Percentiles rank a stretch among this genome's conserved stretches.
phyloP scores from a whole-genome alignment of 2,888 invertebrate species.

The Drosophila aldrichi region DNA sequence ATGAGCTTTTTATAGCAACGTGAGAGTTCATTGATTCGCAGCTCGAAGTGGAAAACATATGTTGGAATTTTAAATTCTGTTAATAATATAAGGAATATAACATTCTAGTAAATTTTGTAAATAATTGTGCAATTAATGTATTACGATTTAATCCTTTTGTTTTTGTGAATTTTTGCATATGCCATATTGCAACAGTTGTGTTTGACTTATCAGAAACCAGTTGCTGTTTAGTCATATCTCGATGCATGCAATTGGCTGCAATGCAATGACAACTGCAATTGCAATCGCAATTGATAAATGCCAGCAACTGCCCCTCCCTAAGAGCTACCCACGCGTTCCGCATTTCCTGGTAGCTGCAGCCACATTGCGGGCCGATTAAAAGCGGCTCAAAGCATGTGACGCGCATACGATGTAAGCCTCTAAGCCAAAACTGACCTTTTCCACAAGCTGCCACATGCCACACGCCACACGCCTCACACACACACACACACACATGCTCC shows the following conservation, averaged over 20 bases:
- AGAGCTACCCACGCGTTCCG: background rate
- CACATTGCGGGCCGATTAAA: conserved; percentile 55
- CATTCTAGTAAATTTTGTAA: background rate
- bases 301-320: conserved; percentile 2
- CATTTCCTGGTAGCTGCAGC: conserved; percentile 28
- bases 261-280: conserved; percentile 22
- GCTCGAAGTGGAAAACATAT: background rate
- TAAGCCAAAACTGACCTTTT: conserved; percentile 72
- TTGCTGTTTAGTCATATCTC: conserved; percentile 44
- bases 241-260: conserved; percentile 2
- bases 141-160: background rate
- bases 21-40: background rate
- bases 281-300: conserved; percentile 34
- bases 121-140: conserved; percentile 10
- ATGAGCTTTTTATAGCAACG: conserved; percentile 20
- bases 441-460: conserved; percentile 38
- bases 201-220: conserved; percentile 41
- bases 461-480: conserved; percentile 17
- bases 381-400: conserved; percentile 50
- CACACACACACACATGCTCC: conserved; percentile 16
- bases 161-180: conserved; percentile 6
- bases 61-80: too few species aligned
- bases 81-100: too few species aligned
- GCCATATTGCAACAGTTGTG: conserved; percentile 50
- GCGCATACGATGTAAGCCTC: conserved; percentile 56